These are phyloP conservation scores for Scomber scombrus DNA, from an alignment of 2,113 vertebrate species.

Conservation along the genomic window DNA sequence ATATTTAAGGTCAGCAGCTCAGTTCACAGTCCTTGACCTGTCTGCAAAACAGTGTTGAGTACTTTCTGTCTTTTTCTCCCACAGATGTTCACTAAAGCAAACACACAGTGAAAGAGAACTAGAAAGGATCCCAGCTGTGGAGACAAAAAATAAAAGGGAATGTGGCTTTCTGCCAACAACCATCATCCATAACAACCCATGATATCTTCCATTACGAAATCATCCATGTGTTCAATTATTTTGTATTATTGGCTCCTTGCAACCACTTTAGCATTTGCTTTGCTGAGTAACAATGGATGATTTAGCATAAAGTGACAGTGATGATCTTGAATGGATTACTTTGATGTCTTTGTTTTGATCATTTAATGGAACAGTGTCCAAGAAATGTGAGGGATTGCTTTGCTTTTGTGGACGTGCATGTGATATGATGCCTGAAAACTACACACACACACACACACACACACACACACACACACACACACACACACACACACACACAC, in stretches of 20 bases:
- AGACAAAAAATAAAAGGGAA: background rate
- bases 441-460: no score
- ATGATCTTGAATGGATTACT: background rate
- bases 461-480: no score
- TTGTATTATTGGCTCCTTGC: background rate
- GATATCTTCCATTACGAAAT: background rate
- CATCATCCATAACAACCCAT: background rate
- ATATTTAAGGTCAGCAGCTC: no score
- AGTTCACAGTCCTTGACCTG: no score
- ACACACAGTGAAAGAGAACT: background rate
- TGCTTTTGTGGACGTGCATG: no score
- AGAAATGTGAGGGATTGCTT: no score
- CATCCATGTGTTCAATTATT: no score
- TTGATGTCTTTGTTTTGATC: background rate
- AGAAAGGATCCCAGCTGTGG: background rate
- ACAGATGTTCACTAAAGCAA: background rate
- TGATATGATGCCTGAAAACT: no score
- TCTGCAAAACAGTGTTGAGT: background rate
- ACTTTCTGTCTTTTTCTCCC: no score
- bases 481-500: no score
- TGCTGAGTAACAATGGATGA: background rate
- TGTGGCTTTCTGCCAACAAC: background rate
- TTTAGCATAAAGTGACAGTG: no score
- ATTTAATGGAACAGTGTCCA: background rate
- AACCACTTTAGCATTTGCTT: background rate